phyloP scores from a whole-genome alignment of 2,888 invertebrate genomes.

The Spodoptera picta region DNA sequence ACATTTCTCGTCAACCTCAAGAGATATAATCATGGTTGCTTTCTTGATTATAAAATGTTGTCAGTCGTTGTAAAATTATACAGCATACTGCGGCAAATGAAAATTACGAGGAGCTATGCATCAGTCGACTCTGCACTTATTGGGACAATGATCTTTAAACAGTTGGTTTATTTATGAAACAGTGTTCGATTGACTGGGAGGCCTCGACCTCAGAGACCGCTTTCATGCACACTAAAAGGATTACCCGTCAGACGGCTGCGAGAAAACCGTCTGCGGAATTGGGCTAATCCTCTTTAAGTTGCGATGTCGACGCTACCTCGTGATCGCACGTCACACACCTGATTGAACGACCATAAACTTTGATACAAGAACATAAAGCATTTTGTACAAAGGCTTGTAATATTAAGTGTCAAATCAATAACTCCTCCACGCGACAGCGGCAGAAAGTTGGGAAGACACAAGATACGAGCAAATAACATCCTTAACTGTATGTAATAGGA shows the following conservation, averaged over 20 bases:
- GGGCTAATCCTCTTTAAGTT: slow-evolving; percentile 70
- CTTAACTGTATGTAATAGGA: slow-evolving; percentile 67
- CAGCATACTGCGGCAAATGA: slow-evolving; percentile 38
- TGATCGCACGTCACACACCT: slow-evolving; percentile 53
- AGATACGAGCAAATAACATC: slow-evolving; percentile 68
- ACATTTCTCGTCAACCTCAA: slow-evolving; percentile 35
- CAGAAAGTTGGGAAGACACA: slow-evolving; percentile 74
- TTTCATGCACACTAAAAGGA: slow-evolving; percentile 69
- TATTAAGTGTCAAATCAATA: slow-evolving; percentile 76
- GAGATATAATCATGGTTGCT: slow-evolving; percentile 33
- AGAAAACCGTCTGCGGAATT: slow-evolving; percentile 67
- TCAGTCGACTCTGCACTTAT: slow-evolving; percentile 59
- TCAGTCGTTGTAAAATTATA: slow-evolving; percentile 44
- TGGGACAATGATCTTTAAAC: slow-evolving; percentile 65
- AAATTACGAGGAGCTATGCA: slow-evolving; percentile 47
- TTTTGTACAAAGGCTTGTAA: slow-evolving; percentile 65
- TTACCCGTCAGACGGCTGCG: slow-evolving; percentile 63
- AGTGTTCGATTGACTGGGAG: slow-evolving; percentile 64
- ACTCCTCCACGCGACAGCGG: slow-evolving; percentile 70
- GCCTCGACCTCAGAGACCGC: slow-evolving; percentile 65
- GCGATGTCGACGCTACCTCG: slow-evolving; percentile 50
- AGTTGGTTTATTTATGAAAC: slow-evolving; percentile 66
- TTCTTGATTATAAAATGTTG: slow-evolving; percentile 44
- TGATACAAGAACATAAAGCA: slow-evolving; percentile 61
- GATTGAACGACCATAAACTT: slow-evolving; percentile 59